These are phyloP conservation scores for Fragum sueziense DNA, from an alignment of 2,888 invertebrate genomes.

Conservation along the genomic window DNA sequence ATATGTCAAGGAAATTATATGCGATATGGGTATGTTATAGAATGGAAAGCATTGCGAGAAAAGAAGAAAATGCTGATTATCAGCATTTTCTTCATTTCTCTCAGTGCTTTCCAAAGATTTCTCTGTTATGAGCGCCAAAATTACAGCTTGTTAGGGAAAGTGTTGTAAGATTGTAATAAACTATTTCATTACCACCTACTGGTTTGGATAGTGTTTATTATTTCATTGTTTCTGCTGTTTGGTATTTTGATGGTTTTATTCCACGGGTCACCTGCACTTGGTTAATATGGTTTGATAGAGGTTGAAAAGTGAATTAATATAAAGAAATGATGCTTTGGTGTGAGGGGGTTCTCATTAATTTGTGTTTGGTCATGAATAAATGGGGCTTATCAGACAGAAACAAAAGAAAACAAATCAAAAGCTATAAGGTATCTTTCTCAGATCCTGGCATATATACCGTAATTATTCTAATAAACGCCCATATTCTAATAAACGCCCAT, in stretches of 20 bases:
- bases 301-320: no score
- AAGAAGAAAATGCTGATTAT: background rate
- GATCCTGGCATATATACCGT: no score
- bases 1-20: background rate
- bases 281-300: background rate
- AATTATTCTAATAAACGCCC: no score
- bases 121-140: background rate
- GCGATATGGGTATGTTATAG: background rate
- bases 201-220: conserved; percentile 20
- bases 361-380: no score
- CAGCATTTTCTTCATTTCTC: background rate
- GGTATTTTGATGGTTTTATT: conserved; percentile 2
- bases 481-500: no score
- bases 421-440: no score
- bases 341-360: no score
- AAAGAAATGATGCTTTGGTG: no score
- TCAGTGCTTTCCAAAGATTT: background rate
- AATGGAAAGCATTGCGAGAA: background rate
- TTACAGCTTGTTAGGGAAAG: background rate
- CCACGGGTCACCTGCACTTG: conserved; percentile 11
- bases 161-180: conserved; percentile 11
- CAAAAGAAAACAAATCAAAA: no score
- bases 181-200: conserved; percentile 19
- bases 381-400: no score
- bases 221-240: conserved; percentile 18